Evolutionary conservation across 2,888 invertebrate species (phyloP).

Genomic region (Hermaeophaga mercurialis): DNA sequence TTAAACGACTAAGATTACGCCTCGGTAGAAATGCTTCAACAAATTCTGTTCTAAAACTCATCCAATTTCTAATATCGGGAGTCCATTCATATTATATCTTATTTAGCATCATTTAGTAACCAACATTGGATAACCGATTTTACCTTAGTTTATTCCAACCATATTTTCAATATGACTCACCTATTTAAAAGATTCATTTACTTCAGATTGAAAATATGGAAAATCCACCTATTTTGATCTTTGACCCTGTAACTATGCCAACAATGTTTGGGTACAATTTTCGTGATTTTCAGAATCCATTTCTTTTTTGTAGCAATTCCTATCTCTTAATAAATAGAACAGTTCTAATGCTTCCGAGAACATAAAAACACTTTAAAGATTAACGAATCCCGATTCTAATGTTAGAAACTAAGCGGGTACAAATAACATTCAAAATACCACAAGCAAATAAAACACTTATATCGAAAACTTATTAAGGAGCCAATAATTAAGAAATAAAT

Average conservation of each 20-base stretch:
- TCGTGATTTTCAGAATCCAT: too few relatives aligned
- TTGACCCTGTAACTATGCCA: slow-evolving; percentile 17
- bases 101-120: slow-evolving; percentile 20
- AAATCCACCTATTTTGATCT: slow-evolving; percentile 32
- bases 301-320: too few relatives aligned
- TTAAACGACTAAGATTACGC: slow-evolving; percentile 34
- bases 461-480: too few relatives aligned
- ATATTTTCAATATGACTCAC: slow-evolving; percentile 26
- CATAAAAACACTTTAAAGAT: too few relatives aligned
- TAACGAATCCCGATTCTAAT: too few relatives aligned
- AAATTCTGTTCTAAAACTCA: slow-evolving; percentile 38
- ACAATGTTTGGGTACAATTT: background rate
- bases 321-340: too few relatives aligned
- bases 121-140: slow-evolving; percentile 25
- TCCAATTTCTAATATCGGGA: slow-evolving; percentile 34
- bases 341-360: too few relatives aligned
- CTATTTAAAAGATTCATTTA: slow-evolving; percentile 32
- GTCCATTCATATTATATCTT: slow-evolving; percentile 35
- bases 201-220: slow-evolving; percentile 28
- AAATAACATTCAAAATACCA: too few relatives aligned
- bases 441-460: too few relatives aligned
- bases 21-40: slow-evolving; percentile 38
- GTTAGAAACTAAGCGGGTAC: too few relatives aligned
- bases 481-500: too few relatives aligned
- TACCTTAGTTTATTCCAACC: slow-evolving; percentile 32